A percentile compares a stretch with the other conserved stretches of the same genome.
Conservation (phyloP, 2,113 vertebrate species). For the Piaya cayana region DNA sequence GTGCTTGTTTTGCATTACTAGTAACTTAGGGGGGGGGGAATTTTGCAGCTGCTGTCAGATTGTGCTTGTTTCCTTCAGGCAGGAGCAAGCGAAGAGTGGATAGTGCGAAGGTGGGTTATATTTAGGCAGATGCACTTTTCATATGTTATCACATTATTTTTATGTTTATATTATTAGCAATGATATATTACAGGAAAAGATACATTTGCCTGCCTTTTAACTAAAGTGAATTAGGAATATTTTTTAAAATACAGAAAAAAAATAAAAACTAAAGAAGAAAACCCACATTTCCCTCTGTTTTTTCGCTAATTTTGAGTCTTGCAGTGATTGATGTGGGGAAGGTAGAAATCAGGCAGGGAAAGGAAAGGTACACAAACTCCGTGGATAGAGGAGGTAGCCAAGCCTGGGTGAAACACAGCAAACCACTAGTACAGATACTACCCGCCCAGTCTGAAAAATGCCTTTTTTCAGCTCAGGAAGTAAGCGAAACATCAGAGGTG, state of each 20-base stretch:
- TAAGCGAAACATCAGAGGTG: accelerated
- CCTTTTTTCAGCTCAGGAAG: neutral
- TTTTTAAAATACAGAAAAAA: neutral
- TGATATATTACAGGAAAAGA: neutral
- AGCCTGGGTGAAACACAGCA: neutral
- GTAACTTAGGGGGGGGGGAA: neutral
- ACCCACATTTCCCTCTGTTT: neutral
- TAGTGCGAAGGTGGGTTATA: accelerated
- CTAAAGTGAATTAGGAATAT: neutral
- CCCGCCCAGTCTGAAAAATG: neutral
- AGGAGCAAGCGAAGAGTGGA: neutral
- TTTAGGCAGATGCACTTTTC: neutral
- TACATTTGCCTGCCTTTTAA: neutral
- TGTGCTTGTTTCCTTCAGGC: neutral
- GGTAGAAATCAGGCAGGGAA: neutral
- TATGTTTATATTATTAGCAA: neutral
- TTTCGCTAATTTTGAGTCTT: neutral
- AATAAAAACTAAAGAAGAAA: neutral
- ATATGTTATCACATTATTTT: neutral
- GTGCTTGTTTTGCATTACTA: neutral
- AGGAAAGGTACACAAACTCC: neutral
- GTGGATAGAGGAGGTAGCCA: neutral
- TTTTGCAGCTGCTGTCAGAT: neutral
- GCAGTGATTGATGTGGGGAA: neutral
- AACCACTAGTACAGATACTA: neutral